Evolutionary conservation across 2,888 invertebrate species (phyloP).

Genomic region (Colostygia pectinataria): DNA sequence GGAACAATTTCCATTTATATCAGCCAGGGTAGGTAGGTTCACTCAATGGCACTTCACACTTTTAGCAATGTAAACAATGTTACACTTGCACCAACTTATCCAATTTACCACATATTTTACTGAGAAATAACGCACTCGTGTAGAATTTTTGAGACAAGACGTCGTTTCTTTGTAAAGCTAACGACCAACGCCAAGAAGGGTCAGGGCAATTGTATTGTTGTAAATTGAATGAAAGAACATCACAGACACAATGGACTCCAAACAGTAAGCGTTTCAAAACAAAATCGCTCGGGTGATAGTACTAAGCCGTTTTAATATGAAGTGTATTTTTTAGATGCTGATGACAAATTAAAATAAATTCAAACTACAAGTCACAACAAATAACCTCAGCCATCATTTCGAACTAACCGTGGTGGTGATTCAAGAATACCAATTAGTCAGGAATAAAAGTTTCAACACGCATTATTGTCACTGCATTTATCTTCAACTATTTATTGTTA

Average conservation of each 20-base stretch:
- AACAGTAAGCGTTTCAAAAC: constrained; percentile 14
- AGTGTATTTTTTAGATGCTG: constrained; percentile 37
- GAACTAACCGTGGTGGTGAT: constrained; percentile 80
- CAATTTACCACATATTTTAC: background rate
- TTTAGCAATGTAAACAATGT: background rate
- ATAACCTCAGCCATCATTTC: constrained; percentile 77
- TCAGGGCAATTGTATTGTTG: constrained; percentile 39
- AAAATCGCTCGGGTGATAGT: background rate
- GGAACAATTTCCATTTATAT: no score
- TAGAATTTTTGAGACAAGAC: constrained; percentile 23
- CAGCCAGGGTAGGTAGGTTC: no score
- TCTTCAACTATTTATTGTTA: constrained; percentile 56
- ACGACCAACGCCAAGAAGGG: constrained; percentile 65
- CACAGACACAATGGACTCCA: constrained; percentile 7
- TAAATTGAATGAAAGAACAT: constrained; percentile 19
- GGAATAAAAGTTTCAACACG: constrained; percentile 77
- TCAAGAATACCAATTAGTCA: constrained; percentile 69
- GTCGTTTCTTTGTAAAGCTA: constrained; percentile 49
- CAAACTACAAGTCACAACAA: constrained; percentile 76
- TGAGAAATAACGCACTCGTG: background rate
- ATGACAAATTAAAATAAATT: constrained; percentile 62
- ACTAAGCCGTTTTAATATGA: constrained; percentile 29
- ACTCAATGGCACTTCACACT: background rate
- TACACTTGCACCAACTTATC: background rate
- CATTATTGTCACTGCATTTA: constrained; percentile 79